These are phyloP conservation scores for Coregonus sp. DNA, from an alignment of 2,797 vertebrate genomes.

Conservation along the genomic window DNA sequence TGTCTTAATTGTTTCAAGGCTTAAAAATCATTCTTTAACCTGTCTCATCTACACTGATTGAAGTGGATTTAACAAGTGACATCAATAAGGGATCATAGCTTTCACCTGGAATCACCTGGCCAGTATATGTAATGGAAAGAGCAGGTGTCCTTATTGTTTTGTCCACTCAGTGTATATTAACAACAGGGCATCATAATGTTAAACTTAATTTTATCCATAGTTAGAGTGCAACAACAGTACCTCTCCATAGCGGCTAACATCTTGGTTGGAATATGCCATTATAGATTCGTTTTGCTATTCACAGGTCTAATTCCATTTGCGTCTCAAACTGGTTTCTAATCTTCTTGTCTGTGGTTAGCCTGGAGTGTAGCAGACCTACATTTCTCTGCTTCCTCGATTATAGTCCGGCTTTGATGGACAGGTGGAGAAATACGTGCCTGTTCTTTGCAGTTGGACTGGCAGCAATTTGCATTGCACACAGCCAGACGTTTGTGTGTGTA, in stretches of 20 bases:
- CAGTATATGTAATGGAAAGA: neutral
- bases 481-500: neutral
- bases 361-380: neutral
- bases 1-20: too few relatives aligned
- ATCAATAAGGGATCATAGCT: too few relatives aligned
- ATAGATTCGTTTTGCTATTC: neutral
- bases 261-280: conserved; percentile 12
- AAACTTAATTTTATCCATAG: neutral
- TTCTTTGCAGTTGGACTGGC: neutral
- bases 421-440: neutral
- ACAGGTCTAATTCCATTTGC: conserved; percentile 15
- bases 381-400: neutral
- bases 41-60: too few relatives aligned
- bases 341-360: neutral
- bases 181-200: neutral
- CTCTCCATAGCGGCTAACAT: too few relatives aligned
- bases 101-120: neutral
- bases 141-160: neutral
- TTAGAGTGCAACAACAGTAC: neutral
- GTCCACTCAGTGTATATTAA: neutral
- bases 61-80: too few relatives aligned
- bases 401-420: conserved; percentile 18
- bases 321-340: neutral
- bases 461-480: neutral
- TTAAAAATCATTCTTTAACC: too few relatives aligned